A percentile compares a stretch with the other conserved stretches of the same genome.
Conservation (phyloP, 2,113 vertebrate genomes). For the Solea senegalensis region DNA sequence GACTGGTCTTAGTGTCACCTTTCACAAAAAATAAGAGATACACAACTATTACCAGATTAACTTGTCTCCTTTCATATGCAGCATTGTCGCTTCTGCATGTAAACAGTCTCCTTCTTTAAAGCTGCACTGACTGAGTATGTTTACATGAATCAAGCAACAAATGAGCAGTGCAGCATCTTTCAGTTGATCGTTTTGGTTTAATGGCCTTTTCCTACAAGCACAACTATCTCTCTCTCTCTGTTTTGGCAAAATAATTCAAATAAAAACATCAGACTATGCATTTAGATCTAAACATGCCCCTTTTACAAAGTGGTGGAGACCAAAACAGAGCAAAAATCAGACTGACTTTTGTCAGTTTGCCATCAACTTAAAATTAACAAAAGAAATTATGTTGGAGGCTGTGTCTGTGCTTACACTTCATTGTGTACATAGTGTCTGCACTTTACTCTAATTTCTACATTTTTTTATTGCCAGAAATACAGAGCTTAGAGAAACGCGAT, state of each 20-base stretch:
- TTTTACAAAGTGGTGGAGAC: not conserved
- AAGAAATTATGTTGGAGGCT: not conserved
- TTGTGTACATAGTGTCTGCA: no score
- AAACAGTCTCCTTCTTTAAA: not conserved
- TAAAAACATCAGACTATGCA: not conserved
- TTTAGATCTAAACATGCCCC: not conserved
- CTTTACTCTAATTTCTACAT: no score
- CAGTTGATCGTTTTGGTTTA: constrained; percentile 10
- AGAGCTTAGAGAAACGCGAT: no score
- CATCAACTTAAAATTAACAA: not conserved
- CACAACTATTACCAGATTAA: not conserved
- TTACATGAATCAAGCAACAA: not conserved
- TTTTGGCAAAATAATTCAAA: not conserved
- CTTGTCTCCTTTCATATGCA: not conserved
- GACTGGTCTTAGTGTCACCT: constrained; percentile 1
- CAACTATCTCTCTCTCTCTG: not conserved
- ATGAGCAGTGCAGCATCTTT: not conserved
- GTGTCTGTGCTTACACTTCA: no score
- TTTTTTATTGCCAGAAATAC: no score
- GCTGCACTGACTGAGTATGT: not conserved
- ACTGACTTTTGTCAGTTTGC: not conserved
- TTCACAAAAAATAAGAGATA: constrained; percentile 4
- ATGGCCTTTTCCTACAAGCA: not conserved
- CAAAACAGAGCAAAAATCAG: not conserved
- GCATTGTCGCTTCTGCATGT: not conserved